phyloP scores from a whole-genome alignment of 2,113 vertebrate genomes.

The Tychaedon coryphoeus region DNA sequence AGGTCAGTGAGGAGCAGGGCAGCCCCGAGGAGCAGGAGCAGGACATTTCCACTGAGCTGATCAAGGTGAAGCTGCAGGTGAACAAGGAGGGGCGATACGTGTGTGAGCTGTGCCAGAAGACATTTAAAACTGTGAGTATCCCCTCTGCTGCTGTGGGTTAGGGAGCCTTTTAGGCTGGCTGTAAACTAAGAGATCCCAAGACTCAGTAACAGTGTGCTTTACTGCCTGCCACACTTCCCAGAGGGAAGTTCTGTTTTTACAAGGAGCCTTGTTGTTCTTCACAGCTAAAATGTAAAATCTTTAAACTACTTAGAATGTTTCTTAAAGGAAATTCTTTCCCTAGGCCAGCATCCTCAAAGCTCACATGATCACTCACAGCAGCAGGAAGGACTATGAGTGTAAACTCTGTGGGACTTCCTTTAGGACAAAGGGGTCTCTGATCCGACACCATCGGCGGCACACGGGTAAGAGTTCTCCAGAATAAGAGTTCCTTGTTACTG shows the following conservation, averaged over 20 bases:
- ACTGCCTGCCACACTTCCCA: fast-evolving
- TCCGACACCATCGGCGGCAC: slow-evolving; percentile 93
- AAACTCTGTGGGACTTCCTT: slow-evolving; percentile 89
- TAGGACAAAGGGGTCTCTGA: slow-evolving; percentile 95
- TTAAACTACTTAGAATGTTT: fast-evolving
- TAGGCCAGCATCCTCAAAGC: slow-evolving; percentile 95
- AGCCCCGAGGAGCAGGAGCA: slow-evolving; percentile 46
- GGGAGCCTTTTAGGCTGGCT: not conserved
- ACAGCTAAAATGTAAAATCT: not conserved
- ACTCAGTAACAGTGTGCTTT: not conserved
- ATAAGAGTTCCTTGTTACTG: not conserved
- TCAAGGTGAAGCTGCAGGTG: slow-evolving; percentile 79
- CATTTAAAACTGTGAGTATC: slow-evolving; percentile 90
- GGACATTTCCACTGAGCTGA: slow-evolving; percentile 45
- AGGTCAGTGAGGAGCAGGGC: slow-evolving; percentile 46
- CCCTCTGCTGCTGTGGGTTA: fast-evolving
- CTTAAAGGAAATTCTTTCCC: not conserved
- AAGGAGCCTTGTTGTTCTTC: not conserved
- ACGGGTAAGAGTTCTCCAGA: slow-evolving; percentile 77
- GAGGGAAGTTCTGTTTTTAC: not conserved
- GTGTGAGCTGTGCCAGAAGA: slow-evolving; percentile 90
- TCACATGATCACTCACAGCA: slow-evolving; percentile 94
- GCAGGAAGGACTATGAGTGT: slow-evolving; percentile 92
- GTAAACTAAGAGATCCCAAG: not conserved
- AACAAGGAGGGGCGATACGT: slow-evolving; percentile 88